phyloP scores from a whole-genome alignment of 2,888 invertebrate species.

The Phortica okadai region DNA sequence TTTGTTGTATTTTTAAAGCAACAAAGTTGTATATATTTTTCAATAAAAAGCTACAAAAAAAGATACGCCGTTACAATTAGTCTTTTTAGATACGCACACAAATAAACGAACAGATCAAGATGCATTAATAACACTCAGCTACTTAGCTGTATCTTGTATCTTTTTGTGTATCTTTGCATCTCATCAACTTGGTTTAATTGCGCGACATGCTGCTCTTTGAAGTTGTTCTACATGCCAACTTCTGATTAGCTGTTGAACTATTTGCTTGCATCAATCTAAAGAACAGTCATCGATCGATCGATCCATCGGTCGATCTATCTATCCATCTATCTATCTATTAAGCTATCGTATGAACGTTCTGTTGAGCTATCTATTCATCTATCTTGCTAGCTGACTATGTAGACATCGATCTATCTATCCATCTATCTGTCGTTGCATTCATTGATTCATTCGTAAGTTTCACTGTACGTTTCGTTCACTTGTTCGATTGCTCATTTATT shows the following conservation, averaged over 20 bases:
- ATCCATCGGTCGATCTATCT: background rate
- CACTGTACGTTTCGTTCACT: background rate
- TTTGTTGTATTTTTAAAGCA: background rate
- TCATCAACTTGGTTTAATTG: conserved; percentile 28
- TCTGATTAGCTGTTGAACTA: conserved; percentile 70
- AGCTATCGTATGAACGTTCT: background rate
- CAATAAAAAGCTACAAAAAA: background rate
- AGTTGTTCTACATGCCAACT: conserved; percentile 15
- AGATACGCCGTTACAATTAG: conserved; percentile 11
- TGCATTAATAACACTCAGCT: background rate
- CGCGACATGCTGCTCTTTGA: conserved; percentile 32
- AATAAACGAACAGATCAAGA: background rate
- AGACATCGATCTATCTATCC: background rate
- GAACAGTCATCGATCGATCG: background rate
- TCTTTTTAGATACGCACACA: background rate
- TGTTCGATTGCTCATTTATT: conserved; percentile 16
- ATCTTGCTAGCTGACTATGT: conserved; percentile 8
- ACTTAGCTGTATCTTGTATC: conserved; percentile 5
- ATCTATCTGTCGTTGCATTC: background rate
- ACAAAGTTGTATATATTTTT: background rate
- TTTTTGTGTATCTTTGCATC: conserved; percentile 15
- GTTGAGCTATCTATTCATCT: background rate
- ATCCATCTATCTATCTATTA: conserved; percentile 10
- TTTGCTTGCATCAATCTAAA: conserved; percentile 61
- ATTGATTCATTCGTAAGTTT: background rate